Conservation (phyloP, 2,888 invertebrate species). For the Xestia c-nigrum region DNA sequence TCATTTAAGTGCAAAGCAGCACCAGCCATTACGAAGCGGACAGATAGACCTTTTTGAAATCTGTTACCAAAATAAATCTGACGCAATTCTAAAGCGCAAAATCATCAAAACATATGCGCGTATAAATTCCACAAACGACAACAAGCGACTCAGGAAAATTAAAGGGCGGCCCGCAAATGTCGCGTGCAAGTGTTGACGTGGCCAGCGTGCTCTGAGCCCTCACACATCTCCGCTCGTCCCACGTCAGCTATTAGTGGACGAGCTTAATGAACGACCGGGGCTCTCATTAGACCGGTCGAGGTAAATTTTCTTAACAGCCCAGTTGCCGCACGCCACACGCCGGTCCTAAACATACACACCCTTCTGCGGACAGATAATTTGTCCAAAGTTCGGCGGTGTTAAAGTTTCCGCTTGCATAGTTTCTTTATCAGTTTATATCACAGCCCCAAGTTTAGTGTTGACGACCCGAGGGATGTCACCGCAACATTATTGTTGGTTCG, state of each 20-base stretch:
- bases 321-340: slow-evolving; percentile 70
- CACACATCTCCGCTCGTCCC: slow-evolving; percentile 51
- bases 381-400: slow-evolving; percentile 74
- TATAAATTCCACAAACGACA: slow-evolving; percentile 69
- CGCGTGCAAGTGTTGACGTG: slow-evolving; percentile 72
- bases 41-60: slow-evolving; percentile 60
- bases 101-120: slow-evolving; percentile 67
- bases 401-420: slow-evolving; percentile 75
- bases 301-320: slow-evolving; percentile 75
- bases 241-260: slow-evolving; percentile 25
- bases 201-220: slow-evolving; percentile 68
- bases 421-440: slow-evolving; percentile 78
- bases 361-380: slow-evolving; percentile 77
- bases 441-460: slow-evolving; percentile 66
- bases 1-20: slow-evolving; percentile 56
- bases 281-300: slow-evolving; percentile 64
- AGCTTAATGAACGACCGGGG: slow-evolving; percentile 70
- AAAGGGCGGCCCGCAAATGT: slow-evolving; percentile 72
- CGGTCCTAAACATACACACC: slow-evolving; percentile 82
- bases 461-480: slow-evolving; percentile 54
- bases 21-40: slow-evolving; percentile 34
- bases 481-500: slow-evolving; percentile 59
- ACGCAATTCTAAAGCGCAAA: slow-evolving; percentile 62
- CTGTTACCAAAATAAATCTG: slow-evolving; percentile 60
- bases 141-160: slow-evolving; percentile 73